phyloP scores from a whole-genome alignment of 2,888 invertebrate genomes.

The Lymantria dispar region DNA sequence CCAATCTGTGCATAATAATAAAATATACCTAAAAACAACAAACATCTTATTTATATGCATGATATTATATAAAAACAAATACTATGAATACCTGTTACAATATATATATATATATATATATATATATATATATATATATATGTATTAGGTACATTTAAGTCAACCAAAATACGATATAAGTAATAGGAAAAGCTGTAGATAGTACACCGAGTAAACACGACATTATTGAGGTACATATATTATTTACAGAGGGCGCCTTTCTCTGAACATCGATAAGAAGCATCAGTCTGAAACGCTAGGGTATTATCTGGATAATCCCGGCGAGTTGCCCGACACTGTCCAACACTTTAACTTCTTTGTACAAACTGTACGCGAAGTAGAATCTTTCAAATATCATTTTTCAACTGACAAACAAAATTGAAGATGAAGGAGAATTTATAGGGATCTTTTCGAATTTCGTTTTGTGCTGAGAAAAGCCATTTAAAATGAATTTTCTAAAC shows the following conservation, averaged over 20 bases:
- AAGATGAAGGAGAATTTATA: conserved; percentile 16
- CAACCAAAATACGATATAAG: neutral
- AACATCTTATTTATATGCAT: no score
- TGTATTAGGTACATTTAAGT: no score
- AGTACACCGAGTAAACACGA: conserved; percentile 5
- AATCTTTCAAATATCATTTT: conserved; percentile 40
- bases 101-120: neutral
- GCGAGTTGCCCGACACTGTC: conserved; percentile 50
- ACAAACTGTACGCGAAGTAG: conserved; percentile 41
- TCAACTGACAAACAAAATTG: neutral
- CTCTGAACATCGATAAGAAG: conserved; percentile 45
- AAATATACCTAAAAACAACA: no score
- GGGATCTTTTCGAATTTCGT: neutral
- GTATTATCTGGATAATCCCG: conserved; percentile 68
- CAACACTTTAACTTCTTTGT: conserved; percentile 47
- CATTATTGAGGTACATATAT: conserved; percentile 42
- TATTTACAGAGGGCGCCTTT: conserved; percentile 45
- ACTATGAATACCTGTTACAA: neutral
- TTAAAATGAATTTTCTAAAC: neutral
- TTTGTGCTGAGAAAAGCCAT: neutral
- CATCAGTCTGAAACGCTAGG: conserved; percentile 48
- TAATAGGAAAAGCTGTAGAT: neutral
- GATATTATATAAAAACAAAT: neutral
- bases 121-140: neutral
- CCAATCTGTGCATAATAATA: no score